phyloP scores from a whole-genome alignment of 2,888 invertebrate species.

The Thereva nobilitata region DNA sequence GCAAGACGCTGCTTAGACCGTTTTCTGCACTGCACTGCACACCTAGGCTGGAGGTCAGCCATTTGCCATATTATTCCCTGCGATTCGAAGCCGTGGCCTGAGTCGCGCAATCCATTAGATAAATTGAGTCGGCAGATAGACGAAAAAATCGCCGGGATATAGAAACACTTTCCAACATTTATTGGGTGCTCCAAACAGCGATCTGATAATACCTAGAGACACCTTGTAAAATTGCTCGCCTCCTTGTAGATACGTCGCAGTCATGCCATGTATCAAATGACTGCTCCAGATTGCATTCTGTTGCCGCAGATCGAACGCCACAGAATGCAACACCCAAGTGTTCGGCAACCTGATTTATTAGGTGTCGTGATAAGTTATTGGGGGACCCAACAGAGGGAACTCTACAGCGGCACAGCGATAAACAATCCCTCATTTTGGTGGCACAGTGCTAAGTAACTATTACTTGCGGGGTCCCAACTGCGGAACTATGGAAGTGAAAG shows the following conservation, averaged over 20 bases:
- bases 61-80: not conserved
- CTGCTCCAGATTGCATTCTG: constrained; percentile 22
- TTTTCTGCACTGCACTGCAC: constrained; percentile 1
- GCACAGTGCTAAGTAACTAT: not conserved
- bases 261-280: constrained; percentile 23
- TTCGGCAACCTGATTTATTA: constrained; percentile 28
- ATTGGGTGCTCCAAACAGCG: constrained; percentile 2
- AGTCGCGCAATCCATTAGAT: constrained; percentile 6
- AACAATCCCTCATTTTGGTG: constrained; percentile 23
- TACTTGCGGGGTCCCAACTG: too few species aligned
- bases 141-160: not conserved
- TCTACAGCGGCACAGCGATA: constrained; percentile 18
- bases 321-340: constrained; percentile 23
- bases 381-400: not conserved
- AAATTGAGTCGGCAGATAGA: not conserved
- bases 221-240: constrained; percentile 23
- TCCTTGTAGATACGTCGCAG: constrained; percentile 20
- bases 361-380: constrained; percentile 34
- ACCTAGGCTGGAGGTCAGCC: constrained; percentile 22
- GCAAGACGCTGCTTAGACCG: not conserved
- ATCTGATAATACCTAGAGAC: constrained; percentile 23
- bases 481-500: too few species aligned
- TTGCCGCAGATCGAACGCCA: not conserved
- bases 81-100: too few species aligned
- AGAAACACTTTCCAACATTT: constrained; percentile 29